Conservation (phyloP, 2,797 vertebrate genomes). For the Darevskia mixta region DNA sequence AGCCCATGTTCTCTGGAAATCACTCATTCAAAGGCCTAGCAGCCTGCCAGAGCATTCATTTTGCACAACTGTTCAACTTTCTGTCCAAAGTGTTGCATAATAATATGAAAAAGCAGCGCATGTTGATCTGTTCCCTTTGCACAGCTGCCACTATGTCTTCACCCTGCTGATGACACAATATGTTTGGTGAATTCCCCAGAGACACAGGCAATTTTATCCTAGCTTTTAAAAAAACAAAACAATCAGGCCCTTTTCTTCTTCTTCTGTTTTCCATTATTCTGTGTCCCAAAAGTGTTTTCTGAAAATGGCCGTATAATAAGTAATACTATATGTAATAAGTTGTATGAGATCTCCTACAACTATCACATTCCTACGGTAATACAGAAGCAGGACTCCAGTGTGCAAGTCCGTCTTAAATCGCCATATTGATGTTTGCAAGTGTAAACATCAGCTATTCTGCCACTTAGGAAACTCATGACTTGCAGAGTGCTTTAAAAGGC, state of each 20-base stretch:
- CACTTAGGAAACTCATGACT: not conserved
- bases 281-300: not conserved
- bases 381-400: not conserved
- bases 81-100: not conserved
- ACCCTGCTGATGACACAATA: not conserved
- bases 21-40: not conserved
- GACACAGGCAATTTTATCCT: not conserved
- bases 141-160: not conserved
- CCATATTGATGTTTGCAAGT: not conserved
- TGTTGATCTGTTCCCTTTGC: not conserved
- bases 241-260: not conserved
- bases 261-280: not conserved
- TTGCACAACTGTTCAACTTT: not conserved
- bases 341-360: not conserved
- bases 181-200: too few relatives aligned
- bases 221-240: not conserved
- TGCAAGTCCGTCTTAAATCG: not conserved
- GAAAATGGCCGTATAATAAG: not conserved
- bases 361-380: not conserved
- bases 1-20: not conserved
- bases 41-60: not conserved
- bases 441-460: not conserved
- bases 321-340: not conserved
- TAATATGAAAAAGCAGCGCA: not conserved
- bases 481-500: not conserved